Evolutionary conservation across 2,797 vertebrate species (phyloP), one percentile per base, ranked within the genome.

Genomic region (Rhabdophis nuchalis): DNA sequence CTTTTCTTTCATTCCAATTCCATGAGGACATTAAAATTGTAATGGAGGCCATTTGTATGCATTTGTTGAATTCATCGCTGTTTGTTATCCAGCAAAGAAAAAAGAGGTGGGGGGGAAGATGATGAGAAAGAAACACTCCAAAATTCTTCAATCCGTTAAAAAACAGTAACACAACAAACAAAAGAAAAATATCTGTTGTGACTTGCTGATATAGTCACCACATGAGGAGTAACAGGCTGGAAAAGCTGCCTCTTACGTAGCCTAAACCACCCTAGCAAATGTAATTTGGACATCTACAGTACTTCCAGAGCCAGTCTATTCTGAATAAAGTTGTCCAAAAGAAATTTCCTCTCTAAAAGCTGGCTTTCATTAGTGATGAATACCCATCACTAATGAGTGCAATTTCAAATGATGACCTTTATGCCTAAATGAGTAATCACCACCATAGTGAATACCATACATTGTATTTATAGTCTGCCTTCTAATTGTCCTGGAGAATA

Each of bases 1-100:
- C 95, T 97, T 97, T 97, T 96, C 96, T 97, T 97, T 97, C 95
- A 96, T 97, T 97, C 95, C 96, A 96, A 97, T 95, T 82, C 72
- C 72, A 82, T 5, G 36, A 96, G 95, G 96, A 97, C 97, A 97
- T 98, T 98, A 97, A 97, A 97, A 97, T 98, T 98, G 96, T 97
- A 97, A 97, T 97, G 96, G 97, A 97, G 97, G 93, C 96, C 87
- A 97, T 97, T 97, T 97, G 97, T 97, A 97, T 97, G 97, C 96
- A 94, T 97, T 97, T 97, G 96, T 97, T 96, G 97, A 96, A 97
- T 87, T 96, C 96, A 97, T 95, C 96, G 96, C 96, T 97, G 96
- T 97, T 97, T 97, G 97, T 97, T 96, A 94, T 95, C 91, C 46
- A 94, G 95, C 93, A 82, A 58, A 86, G 85, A 50, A 90, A n/a